A percentile compares a stretch with the other conserved stretches of the same genome.
Conservation (phyloP, 2,888 invertebrate genomes). For the Nephrotoma appendiculata region DNA sequence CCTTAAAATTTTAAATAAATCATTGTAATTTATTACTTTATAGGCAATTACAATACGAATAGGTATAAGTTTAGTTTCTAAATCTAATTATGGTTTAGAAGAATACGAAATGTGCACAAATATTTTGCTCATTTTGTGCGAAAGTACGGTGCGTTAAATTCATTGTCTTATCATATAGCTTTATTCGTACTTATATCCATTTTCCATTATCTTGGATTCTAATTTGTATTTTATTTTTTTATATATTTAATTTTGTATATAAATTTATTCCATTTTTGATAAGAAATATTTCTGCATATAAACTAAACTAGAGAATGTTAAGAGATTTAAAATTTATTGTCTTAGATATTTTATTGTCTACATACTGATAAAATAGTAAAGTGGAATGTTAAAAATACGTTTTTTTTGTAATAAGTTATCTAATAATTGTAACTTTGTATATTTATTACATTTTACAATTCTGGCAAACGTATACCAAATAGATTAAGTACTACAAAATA, state of each 20-base stretch:
- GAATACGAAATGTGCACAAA: not conserved
- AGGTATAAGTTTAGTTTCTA: too few relatives aligned
- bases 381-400: not conserved
- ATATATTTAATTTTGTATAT: not conserved
- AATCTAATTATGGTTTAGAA: not conserved
- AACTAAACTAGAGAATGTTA: not conserved
- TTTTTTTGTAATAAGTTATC: not conserved
- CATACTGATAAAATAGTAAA: not conserved
- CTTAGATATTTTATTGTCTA: not conserved
- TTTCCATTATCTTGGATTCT: not conserved
- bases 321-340: not conserved
- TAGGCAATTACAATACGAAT: too few relatives aligned
- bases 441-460: not conserved
- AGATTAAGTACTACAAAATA: not conserved
- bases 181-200: not conserved
- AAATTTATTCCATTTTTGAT: not conserved
- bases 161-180: not conserved
- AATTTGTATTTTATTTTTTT: not conserved
- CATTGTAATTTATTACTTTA: too few relatives aligned
- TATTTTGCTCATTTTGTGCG: not conserved
- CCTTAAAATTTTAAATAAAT: too few relatives aligned
- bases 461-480: not conserved
- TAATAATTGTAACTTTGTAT: not conserved
- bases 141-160: not conserved
- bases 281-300: not conserved